phyloP scores from a whole-genome alignment of 2,888 invertebrate species.

The Pemphredon lugubris region DNA sequence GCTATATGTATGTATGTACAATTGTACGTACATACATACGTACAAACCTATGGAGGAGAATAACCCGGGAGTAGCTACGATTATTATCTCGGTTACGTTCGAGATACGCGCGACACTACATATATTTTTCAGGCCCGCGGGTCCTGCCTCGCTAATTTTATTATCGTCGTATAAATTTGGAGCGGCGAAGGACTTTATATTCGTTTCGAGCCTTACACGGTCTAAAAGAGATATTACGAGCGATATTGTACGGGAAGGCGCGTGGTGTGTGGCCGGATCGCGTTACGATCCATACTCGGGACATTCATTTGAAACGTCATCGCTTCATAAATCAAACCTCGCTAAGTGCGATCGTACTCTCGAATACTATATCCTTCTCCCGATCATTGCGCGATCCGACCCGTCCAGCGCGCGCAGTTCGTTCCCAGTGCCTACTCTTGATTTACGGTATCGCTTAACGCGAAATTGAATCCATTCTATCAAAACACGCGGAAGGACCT shows the following conservation, averaged over 20 bases:
- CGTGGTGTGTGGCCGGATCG: conserved; percentile 66
- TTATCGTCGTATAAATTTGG: conserved; percentile 46
- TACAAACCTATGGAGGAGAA: too few species aligned
- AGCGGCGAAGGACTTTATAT: conserved; percentile 49
- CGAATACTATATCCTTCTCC: conserved; percentile 11
- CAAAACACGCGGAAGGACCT: neutral
- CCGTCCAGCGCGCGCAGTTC: neutral
- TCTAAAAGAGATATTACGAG: conserved; percentile 62
- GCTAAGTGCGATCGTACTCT: conserved; percentile 51
- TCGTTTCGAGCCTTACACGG: conserved; percentile 44
- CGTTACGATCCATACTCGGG: conserved; percentile 63
- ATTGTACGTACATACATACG: too few species aligned
- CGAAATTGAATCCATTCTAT: conserved; percentile 1
- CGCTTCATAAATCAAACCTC: conserved; percentile 64
- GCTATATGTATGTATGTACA: too few species aligned
- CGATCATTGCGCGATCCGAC: conserved; percentile 7
- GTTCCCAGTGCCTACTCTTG: conserved; percentile 8
- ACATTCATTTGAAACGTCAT: conserved; percentile 66
- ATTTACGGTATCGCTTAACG: conserved; percentile 29
- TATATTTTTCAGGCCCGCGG: too few species aligned
- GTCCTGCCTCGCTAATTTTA: conserved; percentile 36
- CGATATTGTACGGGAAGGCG: conserved; percentile 51
- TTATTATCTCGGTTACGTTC: conserved; percentile 39
- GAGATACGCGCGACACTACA: conserved; percentile 31
- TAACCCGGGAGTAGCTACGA: too few species aligned